Evolutionary conservation across 2,797 vertebrate species (phyloP).

Genomic region (Ctenopoma multispine): DNA sequence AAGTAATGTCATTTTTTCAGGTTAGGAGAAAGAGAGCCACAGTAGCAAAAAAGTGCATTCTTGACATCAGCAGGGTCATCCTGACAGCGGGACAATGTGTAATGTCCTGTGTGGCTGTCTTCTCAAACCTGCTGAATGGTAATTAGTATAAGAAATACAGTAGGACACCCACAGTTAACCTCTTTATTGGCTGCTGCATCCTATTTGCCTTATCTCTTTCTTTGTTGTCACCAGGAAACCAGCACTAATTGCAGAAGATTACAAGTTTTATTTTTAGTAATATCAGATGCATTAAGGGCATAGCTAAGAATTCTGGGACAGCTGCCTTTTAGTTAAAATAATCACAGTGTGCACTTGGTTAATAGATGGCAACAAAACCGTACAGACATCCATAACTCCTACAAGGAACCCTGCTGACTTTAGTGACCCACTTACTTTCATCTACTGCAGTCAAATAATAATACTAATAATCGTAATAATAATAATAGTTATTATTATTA

Average conservation of each 20-base stretch:
- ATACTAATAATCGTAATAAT: too few relatives aligned
- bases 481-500: too few relatives aligned
- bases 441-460: too few relatives aligned
- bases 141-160: constrained; percentile 67
- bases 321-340: background rate
- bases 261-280: background rate
- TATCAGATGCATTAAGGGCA: background rate
- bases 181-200: constrained; percentile 30
- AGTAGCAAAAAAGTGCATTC: constrained; percentile 47
- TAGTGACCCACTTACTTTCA: too few relatives aligned
- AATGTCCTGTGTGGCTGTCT: constrained; percentile 41
- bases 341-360: background rate
- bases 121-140: constrained; percentile 56
- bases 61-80: constrained; percentile 61
- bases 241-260: constrained; percentile 27
- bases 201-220: constrained; percentile 27
- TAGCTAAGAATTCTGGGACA: background rate
- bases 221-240: constrained; percentile 28
- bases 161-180: constrained; percentile 40
- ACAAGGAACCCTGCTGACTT: too few relatives aligned
- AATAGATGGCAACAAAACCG: too few relatives aligned
- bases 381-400: too few relatives aligned
- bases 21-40: constrained; percentile 27
- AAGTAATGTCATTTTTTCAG: background rate
- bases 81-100: constrained; percentile 54